Evolutionary conservation across 2,888 invertebrate species (phyloP), one percentile per base, ranked within the genome.

Genomic region (Rhodophaea formosa): DNA sequence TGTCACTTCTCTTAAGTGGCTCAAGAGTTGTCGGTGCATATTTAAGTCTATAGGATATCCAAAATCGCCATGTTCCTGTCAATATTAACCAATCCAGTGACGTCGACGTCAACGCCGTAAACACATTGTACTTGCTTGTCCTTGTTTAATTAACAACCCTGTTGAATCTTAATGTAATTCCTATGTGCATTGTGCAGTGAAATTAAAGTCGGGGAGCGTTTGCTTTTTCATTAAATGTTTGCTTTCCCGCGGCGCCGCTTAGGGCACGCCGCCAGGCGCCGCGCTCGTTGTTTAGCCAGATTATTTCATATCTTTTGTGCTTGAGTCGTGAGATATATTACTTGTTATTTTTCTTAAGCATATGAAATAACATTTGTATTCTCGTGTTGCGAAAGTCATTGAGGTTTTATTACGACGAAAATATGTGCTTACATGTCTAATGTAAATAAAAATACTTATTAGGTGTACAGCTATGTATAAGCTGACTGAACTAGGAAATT

Each of bases 91-190:
- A 39, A 39, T 39, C 39, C 6, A 39, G 39, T 8, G n/a, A n/a
- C 12, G 12, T 47, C 30, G 30, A 29, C 8, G 29, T 23, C 35
- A 15, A 7, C 39, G n/a, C 14, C 30, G 7, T 7, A 17, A 16
- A 46, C 23, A 43, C 43, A 46, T 53, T 56, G 55, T 56, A 56
- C 59, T 47, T 56, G 42, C 44, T 53, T 39, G 44, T 47, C 14
- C 30, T 58, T 59, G 57, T 59, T 57, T 60, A 59, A 59, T 62
- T 59, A 62, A 62, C 55, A 32, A 53, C 57, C 35, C 42, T 51
- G 57, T 57, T 59, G 57, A 59, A 60, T 60, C 29, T 47, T 56
- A 46, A 57, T 57, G 51, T 54, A 39, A 55, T 56, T 57, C 42
- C 60, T 59, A 56, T 57, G 56, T 56, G 51, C 58, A 46, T 58